Conservation (phyloP, 2,888 invertebrate species). For the Aphodius sticticus region DNA sequence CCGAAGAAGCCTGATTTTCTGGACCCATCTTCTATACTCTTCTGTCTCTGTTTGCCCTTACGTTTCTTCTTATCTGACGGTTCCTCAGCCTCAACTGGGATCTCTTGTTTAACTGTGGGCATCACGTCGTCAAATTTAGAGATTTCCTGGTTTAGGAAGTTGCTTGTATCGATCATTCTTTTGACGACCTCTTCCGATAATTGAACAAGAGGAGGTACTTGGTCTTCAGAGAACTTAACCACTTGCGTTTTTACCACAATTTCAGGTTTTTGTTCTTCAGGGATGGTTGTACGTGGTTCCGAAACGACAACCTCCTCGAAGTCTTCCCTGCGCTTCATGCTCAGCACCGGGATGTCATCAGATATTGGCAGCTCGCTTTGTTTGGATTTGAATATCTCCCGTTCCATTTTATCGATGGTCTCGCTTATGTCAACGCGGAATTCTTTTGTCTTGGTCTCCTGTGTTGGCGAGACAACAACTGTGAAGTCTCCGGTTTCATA, state of each 20-base stretch:
- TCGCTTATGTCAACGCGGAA: conserved; percentile 43
- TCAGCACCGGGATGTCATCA: conserved; percentile 41
- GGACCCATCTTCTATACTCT: conserved; percentile 37
- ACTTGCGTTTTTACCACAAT: conserved; percentile 17
- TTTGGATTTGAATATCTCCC: conserved; percentile 49
- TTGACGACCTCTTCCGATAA: conserved; percentile 31
- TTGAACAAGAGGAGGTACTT: conserved; percentile 21
- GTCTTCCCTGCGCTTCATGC: conserved; percentile 49
- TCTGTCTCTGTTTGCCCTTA: conserved; percentile 32
- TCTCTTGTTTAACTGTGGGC: conserved; percentile 25
- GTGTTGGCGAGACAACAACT: conserved; percentile 52
- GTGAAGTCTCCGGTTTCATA: conserved; percentile 55
- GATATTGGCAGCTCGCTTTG: conserved; percentile 48
- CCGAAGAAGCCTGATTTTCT: conserved; percentile 44
- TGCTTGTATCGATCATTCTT: conserved; percentile 34
- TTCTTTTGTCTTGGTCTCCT: conserved; percentile 50
- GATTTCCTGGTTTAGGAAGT: conserved; percentile 34
- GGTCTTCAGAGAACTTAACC: conserved; percentile 26
- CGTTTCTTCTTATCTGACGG: conserved; percentile 37
- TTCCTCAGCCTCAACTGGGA: conserved; percentile 23
- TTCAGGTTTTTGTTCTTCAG: neutral
- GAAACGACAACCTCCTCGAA: conserved; percentile 44
- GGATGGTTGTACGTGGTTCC: conserved; percentile 28
- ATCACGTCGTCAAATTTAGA: conserved; percentile 35
- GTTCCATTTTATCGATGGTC: conserved; percentile 34